Evolutionary conservation across 2,113 vertebrate genomes (phyloP), one percentile per base, ranked within the genome.

Genomic region (Podarcis raffonei): DNA sequence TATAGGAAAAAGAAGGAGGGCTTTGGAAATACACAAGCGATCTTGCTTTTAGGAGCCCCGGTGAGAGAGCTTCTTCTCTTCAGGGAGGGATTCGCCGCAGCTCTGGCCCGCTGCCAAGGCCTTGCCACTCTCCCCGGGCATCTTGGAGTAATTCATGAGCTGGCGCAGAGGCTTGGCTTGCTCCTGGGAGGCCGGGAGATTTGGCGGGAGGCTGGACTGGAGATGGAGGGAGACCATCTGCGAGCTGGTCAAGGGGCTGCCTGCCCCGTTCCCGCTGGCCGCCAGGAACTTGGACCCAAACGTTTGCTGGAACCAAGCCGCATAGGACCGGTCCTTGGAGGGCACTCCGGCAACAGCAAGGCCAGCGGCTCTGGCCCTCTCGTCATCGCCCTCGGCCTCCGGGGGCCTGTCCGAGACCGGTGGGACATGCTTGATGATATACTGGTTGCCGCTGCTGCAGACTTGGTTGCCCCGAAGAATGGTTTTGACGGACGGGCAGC

Each of bases 161-260:
- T 77, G 80, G 5, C 27, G 30, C 37, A 77, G 30, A 0, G 74
- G 22, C 20, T 27, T 87, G 42, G 72, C 3, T 1, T 23, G 37
- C 1, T 83, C 48, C 6, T 39, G 32, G 59, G 39, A 32, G 1
- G 3, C 13, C 1, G 85, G 48, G 2, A 20, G 2, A 68, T 13
- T 42, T 11, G 30, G 35, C 2, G 89, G 87, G 37, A 84, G 35
- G 87, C 78, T 65, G 15, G 89, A 76, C 32, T 90, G 87, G 18
- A 87, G 39, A 3, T 90, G 89, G 4, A 90, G 80, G 15, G 74
- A 65, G 18, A 85, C 35, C 42, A 86, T 86, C 18, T 88, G 84
- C 0, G 81, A 89, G 72, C 83, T 82, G 77, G 72, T 93, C 68
- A 87, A 22, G 13, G 84, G 20, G 4, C 78, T 7, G 16, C 35